phyloP scores from a whole-genome alignment of 2,797 vertebrate genomes.

The Microctenopoma stevenorrisi region DNA sequence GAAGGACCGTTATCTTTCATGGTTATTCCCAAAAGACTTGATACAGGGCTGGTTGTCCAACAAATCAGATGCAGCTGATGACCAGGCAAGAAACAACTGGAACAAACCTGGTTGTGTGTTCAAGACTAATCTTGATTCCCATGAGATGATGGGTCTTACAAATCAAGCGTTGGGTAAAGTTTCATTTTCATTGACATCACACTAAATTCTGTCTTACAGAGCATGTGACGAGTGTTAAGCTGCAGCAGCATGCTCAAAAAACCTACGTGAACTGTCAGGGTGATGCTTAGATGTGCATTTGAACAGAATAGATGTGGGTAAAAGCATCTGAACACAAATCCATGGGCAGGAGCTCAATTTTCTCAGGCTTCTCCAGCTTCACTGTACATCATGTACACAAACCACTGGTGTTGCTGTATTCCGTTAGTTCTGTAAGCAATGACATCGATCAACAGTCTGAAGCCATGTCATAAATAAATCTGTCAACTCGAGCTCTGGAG shows the following conservation, averaged over 20 bases:
- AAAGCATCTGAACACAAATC: background rate
- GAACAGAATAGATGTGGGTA: background rate
- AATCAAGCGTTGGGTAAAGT: constrained; percentile 19
- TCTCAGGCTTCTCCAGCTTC: constrained; percentile 2
- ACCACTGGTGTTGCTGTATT: background rate
- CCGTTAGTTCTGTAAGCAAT: constrained; percentile 9
- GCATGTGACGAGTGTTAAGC: background rate
- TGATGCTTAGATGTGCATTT: background rate
- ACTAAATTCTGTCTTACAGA: background rate
- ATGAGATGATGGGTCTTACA: background rate
- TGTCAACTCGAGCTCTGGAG: constrained; percentile 2
- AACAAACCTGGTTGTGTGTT: constrained; percentile 6
- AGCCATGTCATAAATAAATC: constrained; percentile 2
- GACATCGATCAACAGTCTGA: constrained; percentile 18
- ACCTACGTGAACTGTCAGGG: background rate
- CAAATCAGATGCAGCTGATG: constrained; percentile 1
- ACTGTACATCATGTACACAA: background rate
- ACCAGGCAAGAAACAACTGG: constrained; percentile 14
- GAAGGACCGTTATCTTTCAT: background rate
- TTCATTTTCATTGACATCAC: constrained; percentile 18
- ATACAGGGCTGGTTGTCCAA: constrained; percentile 1
- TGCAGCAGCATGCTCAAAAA: background rate
- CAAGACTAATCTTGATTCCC: constrained; percentile 11
- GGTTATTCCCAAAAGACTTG: constrained; percentile 1
- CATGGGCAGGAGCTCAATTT: background rate